phyloP scores from a whole-genome alignment of 2,797 vertebrate species.

The Oryzias sinensis region DNA sequence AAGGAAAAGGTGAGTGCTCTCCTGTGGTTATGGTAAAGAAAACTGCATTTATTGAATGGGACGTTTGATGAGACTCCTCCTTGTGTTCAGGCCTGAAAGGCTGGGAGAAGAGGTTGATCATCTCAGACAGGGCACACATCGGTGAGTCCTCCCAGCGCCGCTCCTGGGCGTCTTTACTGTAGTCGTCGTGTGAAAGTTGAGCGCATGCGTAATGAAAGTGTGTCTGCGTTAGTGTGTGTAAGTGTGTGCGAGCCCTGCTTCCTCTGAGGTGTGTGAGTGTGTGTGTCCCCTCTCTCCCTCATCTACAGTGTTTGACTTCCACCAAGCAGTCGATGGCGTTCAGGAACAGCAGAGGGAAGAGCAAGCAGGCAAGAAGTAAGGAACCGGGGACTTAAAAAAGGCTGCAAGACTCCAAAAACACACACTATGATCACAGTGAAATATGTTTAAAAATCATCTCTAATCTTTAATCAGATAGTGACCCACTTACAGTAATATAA shows the following conservation, averaged over 20 bases:
- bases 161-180: not conserved
- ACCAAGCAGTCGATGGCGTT: slow-evolving; percentile 97
- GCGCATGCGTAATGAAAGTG: slow-evolving; percentile 21
- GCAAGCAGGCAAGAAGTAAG: slow-evolving; percentile 97
- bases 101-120: slow-evolving; percentile 94
- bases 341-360: slow-evolving; percentile 96
- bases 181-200: slow-evolving; percentile 19
- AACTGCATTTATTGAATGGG: not conserved
- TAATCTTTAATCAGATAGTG: not conserved
- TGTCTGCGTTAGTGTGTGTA: slow-evolving; percentile 10
- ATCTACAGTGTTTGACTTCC: slow-evolving; percentile 96
- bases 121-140: slow-evolving; percentile 97
- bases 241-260: slow-evolving; percentile 32
- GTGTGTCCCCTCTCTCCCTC: slow-evolving; percentile 66
- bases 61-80: not conserved
- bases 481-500: not conserved
- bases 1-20: slow-evolving; percentile 88
- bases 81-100: slow-evolving; percentile 86
- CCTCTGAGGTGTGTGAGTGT: slow-evolving; percentile 62
- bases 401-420: slow-evolving; percentile 15
- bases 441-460: not conserved
- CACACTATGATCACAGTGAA: not conserved
- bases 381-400: slow-evolving; percentile 44
- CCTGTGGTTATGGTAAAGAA: not conserved
- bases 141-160: slow-evolving; percentile 78